Conservation (phyloP, 2,113 vertebrate species). For the Gymnocephalus cernua region DNA sequence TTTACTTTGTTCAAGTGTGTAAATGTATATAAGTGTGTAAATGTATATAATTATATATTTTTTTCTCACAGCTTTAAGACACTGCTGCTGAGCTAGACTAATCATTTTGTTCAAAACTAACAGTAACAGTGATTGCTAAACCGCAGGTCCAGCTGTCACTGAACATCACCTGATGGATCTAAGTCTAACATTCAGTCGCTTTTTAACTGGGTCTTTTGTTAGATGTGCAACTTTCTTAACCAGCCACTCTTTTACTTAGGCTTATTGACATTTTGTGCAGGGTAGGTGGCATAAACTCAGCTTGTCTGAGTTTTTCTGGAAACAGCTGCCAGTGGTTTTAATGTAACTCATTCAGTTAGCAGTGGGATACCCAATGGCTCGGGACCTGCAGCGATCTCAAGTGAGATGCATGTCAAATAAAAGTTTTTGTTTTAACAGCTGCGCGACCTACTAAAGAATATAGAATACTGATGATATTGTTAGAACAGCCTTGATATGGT, state of each 20-base stretch:
- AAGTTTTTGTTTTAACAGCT: slow-evolving; percentile 5
- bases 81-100: not conserved
- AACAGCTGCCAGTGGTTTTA: slow-evolving; percentile 1
- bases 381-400: not conserved
- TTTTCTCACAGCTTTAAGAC: not conserved
- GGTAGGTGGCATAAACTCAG: not conserved
- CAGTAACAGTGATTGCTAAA: not conserved
- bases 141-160: not conserved
- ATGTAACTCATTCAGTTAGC: not conserved
- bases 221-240: not conserved
- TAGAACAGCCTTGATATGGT: slow-evolving; percentile 18
- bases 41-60: too few relatives aligned
- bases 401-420: not conserved
- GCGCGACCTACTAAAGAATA: not conserved
- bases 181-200: not conserved
- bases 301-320: not conserved
- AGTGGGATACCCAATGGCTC: not conserved
- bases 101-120: too few relatives aligned
- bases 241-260: not conserved
- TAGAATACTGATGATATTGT: not conserved
- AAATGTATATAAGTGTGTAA: too few relatives aligned
- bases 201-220: not conserved
- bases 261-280: not conserved
- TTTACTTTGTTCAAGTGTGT: not conserved
- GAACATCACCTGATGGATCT: not conserved